These are phyloP conservation scores for Chloromyia formosa DNA, from an alignment of 2,888 invertebrate species.

Conservation along the genomic window DNA sequence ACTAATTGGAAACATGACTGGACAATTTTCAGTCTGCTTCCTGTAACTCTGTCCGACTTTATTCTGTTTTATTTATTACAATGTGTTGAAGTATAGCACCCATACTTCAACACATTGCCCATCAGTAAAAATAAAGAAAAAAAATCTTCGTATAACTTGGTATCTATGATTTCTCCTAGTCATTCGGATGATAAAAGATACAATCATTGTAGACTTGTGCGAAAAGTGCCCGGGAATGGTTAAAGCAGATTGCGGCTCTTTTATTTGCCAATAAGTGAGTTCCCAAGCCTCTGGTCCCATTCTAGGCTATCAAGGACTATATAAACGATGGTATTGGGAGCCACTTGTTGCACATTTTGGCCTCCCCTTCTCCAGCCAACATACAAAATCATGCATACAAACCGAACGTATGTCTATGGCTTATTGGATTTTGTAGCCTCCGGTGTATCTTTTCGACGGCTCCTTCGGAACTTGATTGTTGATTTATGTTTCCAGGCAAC, in stretches of 20 bases:
- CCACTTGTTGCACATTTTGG: slow-evolving; percentile 48
- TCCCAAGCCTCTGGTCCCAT: slow-evolving; percentile 14
- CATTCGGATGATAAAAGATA: slow-evolving; percentile 30
- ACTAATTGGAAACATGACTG: too few species aligned
- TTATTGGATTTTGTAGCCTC: slow-evolving; percentile 48
- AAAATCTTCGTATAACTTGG: too few species aligned
- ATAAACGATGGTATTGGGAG: slow-evolving; percentile 40
- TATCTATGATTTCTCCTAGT: slow-evolving; percentile 30
- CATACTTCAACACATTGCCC: too few species aligned
- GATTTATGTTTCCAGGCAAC: slow-evolving; percentile 47
- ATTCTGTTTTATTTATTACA: too few species aligned
- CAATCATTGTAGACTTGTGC: slow-evolving; percentile 6
- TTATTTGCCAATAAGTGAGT: slow-evolving; percentile 36
- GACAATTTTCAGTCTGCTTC: too few species aligned
- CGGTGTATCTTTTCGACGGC: slow-evolving; percentile 46
- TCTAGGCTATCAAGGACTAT: slow-evolving; percentile 8
- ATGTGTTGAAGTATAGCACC: too few species aligned
- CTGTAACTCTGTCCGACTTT: too few species aligned
- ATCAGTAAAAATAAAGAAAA: too few species aligned
- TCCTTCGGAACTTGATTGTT: slow-evolving; percentile 48
- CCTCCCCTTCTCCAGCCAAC: not conserved
- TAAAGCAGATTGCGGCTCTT: slow-evolving; percentile 25
- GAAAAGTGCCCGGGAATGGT: slow-evolving; percentile 12
- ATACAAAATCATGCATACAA: too few species aligned
- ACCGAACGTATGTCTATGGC: slow-evolving; percentile 40